phyloP scores from a whole-genome alignment of 2,888 invertebrate genomes.

The Coelinius sp. region DNA sequence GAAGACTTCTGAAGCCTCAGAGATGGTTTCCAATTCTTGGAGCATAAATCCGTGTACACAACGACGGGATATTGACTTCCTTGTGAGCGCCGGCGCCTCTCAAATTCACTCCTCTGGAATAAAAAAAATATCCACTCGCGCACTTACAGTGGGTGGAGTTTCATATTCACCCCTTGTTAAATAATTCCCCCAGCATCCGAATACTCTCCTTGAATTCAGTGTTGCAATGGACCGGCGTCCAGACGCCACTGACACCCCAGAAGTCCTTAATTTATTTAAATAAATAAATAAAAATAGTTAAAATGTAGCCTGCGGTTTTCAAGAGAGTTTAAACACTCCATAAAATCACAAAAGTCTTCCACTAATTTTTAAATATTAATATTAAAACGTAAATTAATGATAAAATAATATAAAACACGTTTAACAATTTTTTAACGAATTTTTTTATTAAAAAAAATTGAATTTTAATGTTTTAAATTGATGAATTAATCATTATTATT shows the following conservation, averaged over 20 bases:
- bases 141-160: conserved; percentile 39
- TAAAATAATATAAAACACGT: background rate
- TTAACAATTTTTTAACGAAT: background rate
- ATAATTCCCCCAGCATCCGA: conserved; percentile 42
- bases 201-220: conserved; percentile 52
- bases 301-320: conserved; percentile 55
- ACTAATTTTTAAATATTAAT: conserved; percentile 50
- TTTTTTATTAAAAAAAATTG: background rate
- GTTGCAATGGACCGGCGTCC: conserved; percentile 65
- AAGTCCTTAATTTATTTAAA: background rate
- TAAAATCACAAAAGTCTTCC: conserved; percentile 69
- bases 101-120: conserved; percentile 10
- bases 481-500: conserved; percentile 36
- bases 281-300: conserved; percentile 12
- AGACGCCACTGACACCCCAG: conserved; percentile 50
- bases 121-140: conserved; percentile 38
- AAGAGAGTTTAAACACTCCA: conserved; percentile 49
- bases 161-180: conserved; percentile 48
- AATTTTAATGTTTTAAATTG: background rate
- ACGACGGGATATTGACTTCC: conserved; percentile 61
- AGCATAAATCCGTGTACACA: conserved; percentile 41
- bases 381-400: conserved; percentile 37
- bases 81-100: conserved; percentile 64
- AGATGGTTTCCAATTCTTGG: conserved; percentile 17
- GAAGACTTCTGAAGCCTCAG: background rate